phyloP scores from a whole-genome alignment of 64 coral and sea anemone species.

The Trachythela sp. region DNA sequence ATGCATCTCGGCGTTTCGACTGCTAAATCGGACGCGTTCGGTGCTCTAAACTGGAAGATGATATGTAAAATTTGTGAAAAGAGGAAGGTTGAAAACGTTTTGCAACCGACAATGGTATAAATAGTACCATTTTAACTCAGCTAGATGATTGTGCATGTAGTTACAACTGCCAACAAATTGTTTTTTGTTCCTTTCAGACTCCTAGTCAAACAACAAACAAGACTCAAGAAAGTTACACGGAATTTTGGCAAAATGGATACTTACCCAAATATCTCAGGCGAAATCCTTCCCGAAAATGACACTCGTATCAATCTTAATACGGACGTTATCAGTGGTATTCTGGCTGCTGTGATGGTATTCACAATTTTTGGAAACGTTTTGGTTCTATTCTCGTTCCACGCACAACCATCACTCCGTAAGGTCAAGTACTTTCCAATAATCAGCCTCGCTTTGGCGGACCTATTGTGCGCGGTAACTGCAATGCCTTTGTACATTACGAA shows the following conservation, averaged over 20 bases:
- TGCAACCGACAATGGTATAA: too few species aligned
- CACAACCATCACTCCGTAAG: background rate
- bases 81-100: too few species aligned
- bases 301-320: background rate
- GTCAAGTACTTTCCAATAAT: background rate
- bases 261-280: background rate
- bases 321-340: background rate
- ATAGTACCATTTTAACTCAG: too few species aligned
- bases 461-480: background rate
- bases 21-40: too few species aligned
- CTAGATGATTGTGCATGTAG: background rate
- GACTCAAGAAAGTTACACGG: too few species aligned
- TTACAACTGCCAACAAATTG: background rate
- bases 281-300: background rate
- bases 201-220: background rate
- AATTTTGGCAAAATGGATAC: background rate
- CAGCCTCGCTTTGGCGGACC: background rate
- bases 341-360: background rate
- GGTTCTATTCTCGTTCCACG: conserved; percentile 1
- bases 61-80: too few species aligned
- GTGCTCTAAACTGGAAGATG: too few species aligned
- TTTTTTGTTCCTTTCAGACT: background rate
- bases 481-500: background rate
- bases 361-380: background rate
- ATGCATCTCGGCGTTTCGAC: too few species aligned